Conservation (phyloP, 2,888 invertebrate genomes). For the Eupeodes latifasciatus region DNA sequence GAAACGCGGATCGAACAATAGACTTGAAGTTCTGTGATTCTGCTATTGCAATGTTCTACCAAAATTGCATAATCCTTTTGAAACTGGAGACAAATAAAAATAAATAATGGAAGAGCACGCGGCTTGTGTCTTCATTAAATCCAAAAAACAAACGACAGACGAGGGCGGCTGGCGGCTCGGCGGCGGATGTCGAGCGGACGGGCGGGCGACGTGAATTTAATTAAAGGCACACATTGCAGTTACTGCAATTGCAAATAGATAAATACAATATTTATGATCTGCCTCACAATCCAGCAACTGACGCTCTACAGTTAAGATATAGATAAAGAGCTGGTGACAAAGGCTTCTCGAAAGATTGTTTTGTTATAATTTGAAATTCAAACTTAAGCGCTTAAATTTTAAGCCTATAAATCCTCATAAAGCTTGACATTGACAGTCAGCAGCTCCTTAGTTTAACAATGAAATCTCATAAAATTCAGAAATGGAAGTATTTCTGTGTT, state of each 20-base stretch:
- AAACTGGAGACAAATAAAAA: not conserved
- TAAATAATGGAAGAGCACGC: conserved; percentile 15
- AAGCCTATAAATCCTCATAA: not conserved
- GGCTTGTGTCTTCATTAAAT: conserved; percentile 11
- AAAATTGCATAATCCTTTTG: conserved; percentile 37
- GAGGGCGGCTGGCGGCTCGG: too few species aligned
- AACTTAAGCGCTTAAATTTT: too few species aligned
- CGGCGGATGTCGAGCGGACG: too few species aligned
- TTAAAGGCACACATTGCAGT: conserved; percentile 23
- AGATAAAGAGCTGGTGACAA: not conserved
- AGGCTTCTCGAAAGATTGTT: too few species aligned
- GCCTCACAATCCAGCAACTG: not conserved
- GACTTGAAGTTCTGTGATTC: not conserved
- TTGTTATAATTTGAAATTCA: too few species aligned
- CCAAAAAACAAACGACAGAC: not conserved
- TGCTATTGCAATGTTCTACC: conserved; percentile 15
- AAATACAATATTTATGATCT: not conserved
- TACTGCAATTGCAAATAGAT: conserved; percentile 4
- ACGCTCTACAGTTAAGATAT: not conserved
- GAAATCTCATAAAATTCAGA: not conserved
- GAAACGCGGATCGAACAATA: conserved; percentile 4
- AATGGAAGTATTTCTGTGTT: not conserved
- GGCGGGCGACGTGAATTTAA: conserved; percentile 1
- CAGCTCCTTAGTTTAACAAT: not conserved
- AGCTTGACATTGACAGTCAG: too few species aligned